phyloP scores from a whole-genome alignment of 2,888 invertebrate genomes.

The Cheilosia soror region DNA sequence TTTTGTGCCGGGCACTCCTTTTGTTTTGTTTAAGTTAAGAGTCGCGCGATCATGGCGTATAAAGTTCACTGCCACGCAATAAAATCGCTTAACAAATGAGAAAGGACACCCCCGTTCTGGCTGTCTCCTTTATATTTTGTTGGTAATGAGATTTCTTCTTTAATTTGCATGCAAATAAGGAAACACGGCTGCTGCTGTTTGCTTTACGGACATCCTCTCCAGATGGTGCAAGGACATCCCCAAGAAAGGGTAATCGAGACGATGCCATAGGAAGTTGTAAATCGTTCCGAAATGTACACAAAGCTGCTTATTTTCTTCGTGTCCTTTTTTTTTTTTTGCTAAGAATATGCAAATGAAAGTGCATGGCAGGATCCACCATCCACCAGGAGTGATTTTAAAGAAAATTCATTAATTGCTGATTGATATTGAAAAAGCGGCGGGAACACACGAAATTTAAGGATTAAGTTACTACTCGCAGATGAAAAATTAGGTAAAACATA shows the following conservation, averaged over 20 bases:
- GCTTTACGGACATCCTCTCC: constrained; percentile 60
- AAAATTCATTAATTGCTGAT: constrained; percentile 69
- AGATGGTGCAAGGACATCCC: constrained; percentile 68
- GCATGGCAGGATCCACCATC: constrained; percentile 18
- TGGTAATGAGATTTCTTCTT: constrained; percentile 76
- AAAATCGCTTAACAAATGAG: constrained; percentile 71
- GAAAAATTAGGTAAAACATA: constrained; percentile 18
- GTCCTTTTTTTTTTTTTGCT: neutral
- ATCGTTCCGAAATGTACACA: constrained; percentile 58
- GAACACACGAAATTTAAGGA: constrained; percentile 51
- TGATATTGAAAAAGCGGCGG: constrained; percentile 60
- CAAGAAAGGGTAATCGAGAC: constrained; percentile 69
- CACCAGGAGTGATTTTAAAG: constrained; percentile 39
- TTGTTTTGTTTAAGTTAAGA: constrained; percentile 40
- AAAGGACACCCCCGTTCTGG: constrained; percentile 28
- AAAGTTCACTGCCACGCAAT: constrained; percentile 70
- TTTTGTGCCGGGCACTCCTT: constrained; percentile 5
- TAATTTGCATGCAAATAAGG: constrained; percentile 77
- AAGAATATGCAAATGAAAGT: constrained; percentile 59
- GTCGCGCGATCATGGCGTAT: constrained; percentile 57
- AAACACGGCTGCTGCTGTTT: constrained; percentile 67
- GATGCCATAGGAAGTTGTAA: constrained; percentile 64
- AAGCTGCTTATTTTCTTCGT: constrained; percentile 12
- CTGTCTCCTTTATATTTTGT: constrained; percentile 14
- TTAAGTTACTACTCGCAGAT: constrained; percentile 25